Base-by-base conservation (phyloP, 37 sponge, comb jelly and placozoan species). In the Aplysina aerophoba region DNA sequence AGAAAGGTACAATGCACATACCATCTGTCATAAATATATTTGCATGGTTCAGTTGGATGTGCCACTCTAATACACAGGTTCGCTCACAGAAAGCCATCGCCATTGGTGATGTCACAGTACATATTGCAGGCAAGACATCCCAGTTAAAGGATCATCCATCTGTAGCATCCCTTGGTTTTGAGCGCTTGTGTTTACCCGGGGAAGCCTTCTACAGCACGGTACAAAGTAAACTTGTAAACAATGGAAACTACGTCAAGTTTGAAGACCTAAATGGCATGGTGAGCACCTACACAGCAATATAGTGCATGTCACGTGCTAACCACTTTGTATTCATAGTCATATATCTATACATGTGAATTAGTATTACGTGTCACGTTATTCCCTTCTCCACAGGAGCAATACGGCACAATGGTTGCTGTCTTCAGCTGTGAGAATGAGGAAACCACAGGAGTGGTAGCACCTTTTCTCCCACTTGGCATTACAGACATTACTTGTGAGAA, bases 1-100 rank as follows among this genome's bases (percentile, higher is more conserved):
- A 74, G 85, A 75, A 85, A 85, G 78, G 69, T 84, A 62, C 64
- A 3, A 62, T 62, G 64, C 28, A 62, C 12, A 11, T 62, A 14
- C 27, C 3, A 11, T 62, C 5, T 62, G 24, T 62, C 4, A 14
- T 11, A 62, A n/a, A 62, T 62, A 14, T 28, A 14, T 11, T 62
- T 62, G 12, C 12, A 44, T 44, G 50, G 50, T 44, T 44, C 3
- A 44, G 3, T 8, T 44, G 50, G 3, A 11, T 44, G 6, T 44
- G 50, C 50, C 8, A 44, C 50, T 11, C 50, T 44, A 28, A 13
- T 62, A 6, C 4, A 62, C 11, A 62, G 64, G 28, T 62, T 62
- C 64, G 11, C 4, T 62, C 64, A 4, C 28, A 28, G 28, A n/a
- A 14, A 62, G 28, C 64, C 28, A 27, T 62, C 11, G 4, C 4